A percentile compares a stretch with the other conserved stretches of the same genome.
Evolutionary conservation across 2,888 invertebrate genomes (phyloP).

Genomic region (Agapetus fuscipes): DNA sequence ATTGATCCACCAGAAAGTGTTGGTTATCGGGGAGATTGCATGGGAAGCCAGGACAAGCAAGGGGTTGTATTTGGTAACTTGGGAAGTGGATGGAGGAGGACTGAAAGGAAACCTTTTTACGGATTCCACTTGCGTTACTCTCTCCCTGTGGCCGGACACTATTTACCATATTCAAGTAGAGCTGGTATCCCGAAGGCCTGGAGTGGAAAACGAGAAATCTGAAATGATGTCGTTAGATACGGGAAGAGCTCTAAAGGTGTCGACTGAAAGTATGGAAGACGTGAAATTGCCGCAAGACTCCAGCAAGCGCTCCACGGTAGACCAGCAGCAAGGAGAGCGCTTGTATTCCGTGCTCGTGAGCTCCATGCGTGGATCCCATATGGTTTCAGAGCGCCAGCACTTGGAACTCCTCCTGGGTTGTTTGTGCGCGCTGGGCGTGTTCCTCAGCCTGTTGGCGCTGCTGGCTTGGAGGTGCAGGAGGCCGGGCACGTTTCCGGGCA

Average conservation of each 20-base stretch:
- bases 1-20: constrained; percentile 61
- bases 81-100: constrained; percentile 76
- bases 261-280: constrained; percentile 54
- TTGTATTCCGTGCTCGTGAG: constrained; percentile 53
- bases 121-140: constrained; percentile 66
- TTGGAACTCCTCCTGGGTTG: constrained; percentile 51
- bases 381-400: constrained; percentile 42
- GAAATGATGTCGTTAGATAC: constrained; percentile 58
- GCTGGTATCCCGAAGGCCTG: constrained; percentile 50
- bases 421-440: constrained; percentile 42
- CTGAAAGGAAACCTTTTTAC: constrained; percentile 74
- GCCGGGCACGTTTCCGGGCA: constrained; percentile 45
- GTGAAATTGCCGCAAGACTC: constrained; percentile 42
- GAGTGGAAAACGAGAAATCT: constrained; percentile 51
- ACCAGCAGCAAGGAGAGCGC: constrained; percentile 34
- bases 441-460: constrained; percentile 42
- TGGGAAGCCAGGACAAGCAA: constrained; percentile 59
- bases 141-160: constrained; percentile 74
- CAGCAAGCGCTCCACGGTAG: constrained; percentile 29
- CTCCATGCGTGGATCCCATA: constrained; percentile 51
- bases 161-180: constrained; percentile 73
- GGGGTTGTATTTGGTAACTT: constrained; percentile 68
- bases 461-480: constrained; percentile 48
- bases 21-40: constrained; percentile 61
- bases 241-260: constrained; percentile 52